Percentiles rank a stretch among this genome's conserved stretches.
phyloP scores from a whole-genome alignment of 2,113 vertebrate species.

The Etheostoma spectabile region DNA sequence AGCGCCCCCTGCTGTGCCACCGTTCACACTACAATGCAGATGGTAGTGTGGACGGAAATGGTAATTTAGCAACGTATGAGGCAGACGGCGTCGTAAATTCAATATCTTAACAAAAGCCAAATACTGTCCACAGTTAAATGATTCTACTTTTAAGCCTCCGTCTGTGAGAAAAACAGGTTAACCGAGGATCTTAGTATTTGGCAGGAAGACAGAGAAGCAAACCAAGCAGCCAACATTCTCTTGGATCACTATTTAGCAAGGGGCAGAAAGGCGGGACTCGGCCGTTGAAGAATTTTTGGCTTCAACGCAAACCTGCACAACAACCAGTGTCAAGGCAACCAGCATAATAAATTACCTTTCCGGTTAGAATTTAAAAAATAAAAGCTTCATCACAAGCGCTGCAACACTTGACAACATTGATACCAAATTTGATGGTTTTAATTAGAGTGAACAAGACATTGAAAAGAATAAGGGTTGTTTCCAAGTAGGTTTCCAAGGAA shows the following conservation, averaged over 20 bases:
- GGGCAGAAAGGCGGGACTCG: constrained; percentile 69
- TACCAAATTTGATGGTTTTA: too few relatives aligned
- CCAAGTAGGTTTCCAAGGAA: neutral
- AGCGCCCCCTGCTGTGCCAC: constrained; percentile 45
- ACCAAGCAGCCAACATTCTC: neutral
- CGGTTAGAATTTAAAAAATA: neutral
- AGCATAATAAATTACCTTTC: neutral
- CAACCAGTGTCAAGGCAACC: constrained; percentile 21
- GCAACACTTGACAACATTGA: too few relatives aligned
- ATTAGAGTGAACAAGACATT: too few relatives aligned
- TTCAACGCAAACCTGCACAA: constrained; percentile 32
- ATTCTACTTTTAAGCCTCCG: neutral
- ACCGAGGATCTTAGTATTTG: constrained; percentile 75
- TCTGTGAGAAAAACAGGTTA: constrained; percentile 16
- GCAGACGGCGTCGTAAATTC: rapidly evolving
- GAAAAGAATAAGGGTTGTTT: too few relatives aligned
- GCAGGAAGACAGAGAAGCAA: constrained; percentile 76
- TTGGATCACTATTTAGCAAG: constrained; percentile 67
- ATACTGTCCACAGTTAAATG: too few relatives aligned
- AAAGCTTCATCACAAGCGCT: neutral
- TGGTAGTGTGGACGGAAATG: too few relatives aligned
- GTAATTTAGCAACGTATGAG: neutral
- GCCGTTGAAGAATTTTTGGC: constrained; percentile 60
- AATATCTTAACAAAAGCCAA: rapidly evolving
- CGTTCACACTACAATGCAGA: constrained; percentile 45